These are phyloP conservation scores for Tinamus guttatus DNA, from an alignment of 2,113 vertebrate genomes.

Conservation along the genomic window DNA sequence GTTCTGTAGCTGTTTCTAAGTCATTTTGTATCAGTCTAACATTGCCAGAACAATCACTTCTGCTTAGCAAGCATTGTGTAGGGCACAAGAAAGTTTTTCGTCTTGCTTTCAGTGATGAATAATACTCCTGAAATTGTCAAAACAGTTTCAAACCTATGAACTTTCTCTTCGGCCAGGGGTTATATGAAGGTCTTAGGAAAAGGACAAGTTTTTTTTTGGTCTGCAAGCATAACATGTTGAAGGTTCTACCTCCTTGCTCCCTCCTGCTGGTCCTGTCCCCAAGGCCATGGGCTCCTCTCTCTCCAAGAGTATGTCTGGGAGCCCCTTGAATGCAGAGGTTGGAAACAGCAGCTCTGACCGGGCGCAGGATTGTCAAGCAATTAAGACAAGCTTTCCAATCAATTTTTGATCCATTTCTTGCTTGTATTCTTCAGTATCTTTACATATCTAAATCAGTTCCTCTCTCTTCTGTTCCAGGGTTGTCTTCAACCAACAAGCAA, in stretches of 20 bases:
- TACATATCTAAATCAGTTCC: neutral
- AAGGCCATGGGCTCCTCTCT: accelerated
- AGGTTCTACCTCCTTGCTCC: neutral
- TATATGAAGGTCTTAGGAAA: accelerated
- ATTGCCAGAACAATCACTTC: neutral
- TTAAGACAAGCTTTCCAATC: neutral
- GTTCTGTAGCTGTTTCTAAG: neutral
- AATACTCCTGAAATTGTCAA: neutral
- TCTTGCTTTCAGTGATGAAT: neutral
- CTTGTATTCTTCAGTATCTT: neutral
- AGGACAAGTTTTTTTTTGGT: neutral
- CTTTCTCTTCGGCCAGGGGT: neutral
- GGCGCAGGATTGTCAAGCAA: neutral
- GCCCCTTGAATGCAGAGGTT: neutral
- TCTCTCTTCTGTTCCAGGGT: neutral
- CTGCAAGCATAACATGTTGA: accelerated
- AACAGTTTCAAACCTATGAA: neutral
- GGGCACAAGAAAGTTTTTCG: neutral
- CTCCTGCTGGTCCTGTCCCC: neutral
- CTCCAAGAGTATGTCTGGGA: accelerated
- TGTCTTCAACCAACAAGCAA: too few relatives aligned
- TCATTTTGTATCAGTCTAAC: neutral
- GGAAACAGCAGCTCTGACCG: neutral
- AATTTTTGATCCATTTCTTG: neutral
- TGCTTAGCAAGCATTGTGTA: neutral